Base-by-base conservation (phyloP, 2,888 invertebrate genomes). In the Lasioglossum malachurum region DNA sequence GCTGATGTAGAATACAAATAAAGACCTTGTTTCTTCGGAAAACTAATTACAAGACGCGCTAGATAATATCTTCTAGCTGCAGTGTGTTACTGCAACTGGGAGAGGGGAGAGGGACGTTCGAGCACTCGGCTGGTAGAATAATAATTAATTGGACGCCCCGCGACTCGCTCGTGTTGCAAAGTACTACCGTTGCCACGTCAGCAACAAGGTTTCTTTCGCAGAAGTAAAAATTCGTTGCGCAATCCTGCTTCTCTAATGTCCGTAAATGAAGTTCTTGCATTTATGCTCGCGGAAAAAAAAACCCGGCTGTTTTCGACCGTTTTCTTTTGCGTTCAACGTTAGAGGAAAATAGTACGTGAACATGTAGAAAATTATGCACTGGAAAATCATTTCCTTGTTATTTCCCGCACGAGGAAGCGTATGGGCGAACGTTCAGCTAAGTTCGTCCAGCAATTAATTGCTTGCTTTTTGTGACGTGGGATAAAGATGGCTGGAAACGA, bases 121-220 rank as follows among this genome's bases (percentile, higher is more conserved):
- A 19, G 67, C 35, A 35, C 35, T 35, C 67, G 35, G 67, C 19
- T 35, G 35, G 19, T 64, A 67, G 35, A 67, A 67, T 67, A 67
- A 67, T 67, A 31, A 67, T 67, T 67, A 67, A 35, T 67, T 67
- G 27, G 60, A 60, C 60, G 60, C 60, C 16, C 60, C 60, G 14
- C 53, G 23, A 60, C 60, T 60, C 27, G 60, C 60, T 60, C 27
- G 60, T 27, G 60, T 60, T 60, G 27, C 60, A 31, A 60, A 60
- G 16, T 16, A 10, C 53, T n/a, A 27, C 27, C 60, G 60, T 60
- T 60, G 60, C 60, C 60, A 14, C 60, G 60, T 60, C 60, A 60
- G 31, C 60, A 60, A 31, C 60, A 31, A 60, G 27, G 19, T 27
- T 8, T 41, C 67, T 72, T 72, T 72, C 72, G 41, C n/a, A 10